phyloP scores from a whole-genome alignment of 2,888 invertebrate genomes.

The Chrysotoxum bicinctum region DNA sequence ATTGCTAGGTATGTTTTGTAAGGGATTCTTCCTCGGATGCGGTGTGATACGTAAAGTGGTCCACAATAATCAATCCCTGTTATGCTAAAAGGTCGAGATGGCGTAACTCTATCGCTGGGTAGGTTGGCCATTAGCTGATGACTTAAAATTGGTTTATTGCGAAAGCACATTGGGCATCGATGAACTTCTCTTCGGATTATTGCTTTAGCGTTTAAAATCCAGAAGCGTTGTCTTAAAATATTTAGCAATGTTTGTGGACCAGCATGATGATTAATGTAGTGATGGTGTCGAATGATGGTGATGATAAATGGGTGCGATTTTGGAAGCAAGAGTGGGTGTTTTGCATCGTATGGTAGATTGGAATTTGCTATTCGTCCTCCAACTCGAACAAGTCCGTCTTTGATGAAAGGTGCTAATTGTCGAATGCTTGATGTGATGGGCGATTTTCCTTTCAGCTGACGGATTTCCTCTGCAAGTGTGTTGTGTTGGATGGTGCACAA shows the following conservation, averaged over 20 bases:
- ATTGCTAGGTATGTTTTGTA: constrained; percentile 19
- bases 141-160: constrained; percentile 6
- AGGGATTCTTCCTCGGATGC: background rate
- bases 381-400: constrained; percentile 27
- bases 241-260: constrained; percentile 29
- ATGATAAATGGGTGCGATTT: constrained; percentile 9
- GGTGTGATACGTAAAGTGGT: constrained; percentile 24
- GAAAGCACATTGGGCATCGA: constrained; percentile 22
- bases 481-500: constrained; percentile 24
- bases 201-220: constrained; percentile 12
- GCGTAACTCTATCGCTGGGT: background rate
- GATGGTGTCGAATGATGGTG: constrained; percentile 19
- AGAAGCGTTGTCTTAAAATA: constrained; percentile 19
- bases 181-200: constrained; percentile 11
- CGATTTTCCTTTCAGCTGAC: background rate
- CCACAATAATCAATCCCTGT: constrained; percentile 29
- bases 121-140: constrained; percentile 21
- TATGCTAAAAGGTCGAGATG: background rate
- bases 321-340: constrained; percentile 15
- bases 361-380: too few species aligned
- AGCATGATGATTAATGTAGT: background rate
- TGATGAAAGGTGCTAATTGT: constrained; percentile 17
- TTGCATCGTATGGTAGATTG: background rate
- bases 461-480: background rate
- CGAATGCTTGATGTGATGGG: background rate